phyloP scores from a whole-genome alignment of 2,113 vertebrate genomes.

The Kryptolebias marmoratus region DNA sequence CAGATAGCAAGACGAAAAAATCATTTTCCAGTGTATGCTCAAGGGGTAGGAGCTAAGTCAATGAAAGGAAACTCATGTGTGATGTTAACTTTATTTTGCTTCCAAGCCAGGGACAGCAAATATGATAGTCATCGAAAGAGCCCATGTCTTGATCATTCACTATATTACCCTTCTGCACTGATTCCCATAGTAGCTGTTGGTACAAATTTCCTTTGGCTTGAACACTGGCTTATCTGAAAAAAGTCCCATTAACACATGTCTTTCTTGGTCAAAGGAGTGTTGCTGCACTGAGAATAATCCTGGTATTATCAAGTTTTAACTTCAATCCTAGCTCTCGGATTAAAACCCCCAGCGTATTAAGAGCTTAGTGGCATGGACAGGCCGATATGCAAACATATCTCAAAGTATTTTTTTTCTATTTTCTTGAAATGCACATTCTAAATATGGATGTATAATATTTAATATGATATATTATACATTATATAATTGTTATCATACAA shows the following conservation, averaged over 20 bases:
- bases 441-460: background rate
- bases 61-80: background rate
- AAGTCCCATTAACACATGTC: constrained; percentile 25
- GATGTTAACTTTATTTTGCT: background rate
- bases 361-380: constrained; percentile 42
- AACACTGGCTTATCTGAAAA: constrained; percentile 28
- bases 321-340: constrained; percentile 46
- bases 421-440: background rate
- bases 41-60: background rate
- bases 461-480: no score
- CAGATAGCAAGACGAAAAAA: constrained; percentile 2
- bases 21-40: background rate
- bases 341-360: constrained; percentile 54
- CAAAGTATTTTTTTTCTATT: background rate
- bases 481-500: background rate
- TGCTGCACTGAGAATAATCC: constrained; percentile 57
- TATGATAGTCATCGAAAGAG: background rate
- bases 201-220: constrained; percentile 14
- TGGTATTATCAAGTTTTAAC: constrained; percentile 51
- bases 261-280: constrained; percentile 53
- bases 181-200: constrained; percentile 1
- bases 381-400: constrained; percentile 29
- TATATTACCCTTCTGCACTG: constrained; percentile 7
- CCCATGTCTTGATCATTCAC: background rate
- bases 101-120: background rate